Evolutionary conservation across 1,140 invertebrate genomes (phyloP).

Genomic region (Fopius arisanus): DNA sequence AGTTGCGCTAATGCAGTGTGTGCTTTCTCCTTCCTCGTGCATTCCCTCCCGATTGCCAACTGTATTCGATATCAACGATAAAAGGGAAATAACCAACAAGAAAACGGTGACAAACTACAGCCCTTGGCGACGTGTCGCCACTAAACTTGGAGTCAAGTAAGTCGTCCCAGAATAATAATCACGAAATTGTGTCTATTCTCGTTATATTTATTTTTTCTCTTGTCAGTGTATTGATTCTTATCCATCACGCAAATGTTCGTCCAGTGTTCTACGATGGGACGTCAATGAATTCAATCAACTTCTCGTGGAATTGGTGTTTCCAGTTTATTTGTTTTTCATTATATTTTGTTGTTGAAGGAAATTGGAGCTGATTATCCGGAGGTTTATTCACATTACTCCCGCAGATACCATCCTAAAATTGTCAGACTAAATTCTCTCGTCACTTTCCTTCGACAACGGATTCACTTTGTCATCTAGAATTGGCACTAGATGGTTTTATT

Average conservation of each 20-base stretch:
- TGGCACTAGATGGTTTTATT: background rate
- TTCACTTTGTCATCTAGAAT: background rate
- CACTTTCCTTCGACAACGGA: background rate
- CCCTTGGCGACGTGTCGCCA: conserved; percentile 89
- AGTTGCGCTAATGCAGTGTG: conserved; percentile 64
- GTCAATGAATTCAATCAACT: background rate
- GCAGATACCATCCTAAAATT: too few species aligned
- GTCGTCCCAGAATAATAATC: conserved; percentile 60
- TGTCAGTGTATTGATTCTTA: background rate
- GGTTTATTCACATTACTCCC: too few species aligned
- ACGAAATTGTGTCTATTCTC: conserved; percentile 39
- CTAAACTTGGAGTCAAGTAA: conserved; percentile 94
- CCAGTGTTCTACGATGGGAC: background rate
- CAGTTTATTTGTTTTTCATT: background rate
- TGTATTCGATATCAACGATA: conserved; percentile 54
- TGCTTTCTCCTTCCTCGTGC: conserved; percentile 65
- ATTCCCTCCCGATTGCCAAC: conserved; percentile 58
- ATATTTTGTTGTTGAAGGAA: background rate
- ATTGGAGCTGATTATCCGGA: background rate
- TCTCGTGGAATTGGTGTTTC: background rate
- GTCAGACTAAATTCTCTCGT: too few species aligned
- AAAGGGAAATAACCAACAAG: conserved; percentile 64
- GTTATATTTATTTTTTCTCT: background rate
- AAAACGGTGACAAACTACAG: conserved; percentile 74
- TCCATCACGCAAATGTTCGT: background rate